Evolutionary conservation across 2,113 vertebrate genomes (phyloP), one percentile per base, ranked within the genome.

Genomic region (Felis chaus): DNA sequence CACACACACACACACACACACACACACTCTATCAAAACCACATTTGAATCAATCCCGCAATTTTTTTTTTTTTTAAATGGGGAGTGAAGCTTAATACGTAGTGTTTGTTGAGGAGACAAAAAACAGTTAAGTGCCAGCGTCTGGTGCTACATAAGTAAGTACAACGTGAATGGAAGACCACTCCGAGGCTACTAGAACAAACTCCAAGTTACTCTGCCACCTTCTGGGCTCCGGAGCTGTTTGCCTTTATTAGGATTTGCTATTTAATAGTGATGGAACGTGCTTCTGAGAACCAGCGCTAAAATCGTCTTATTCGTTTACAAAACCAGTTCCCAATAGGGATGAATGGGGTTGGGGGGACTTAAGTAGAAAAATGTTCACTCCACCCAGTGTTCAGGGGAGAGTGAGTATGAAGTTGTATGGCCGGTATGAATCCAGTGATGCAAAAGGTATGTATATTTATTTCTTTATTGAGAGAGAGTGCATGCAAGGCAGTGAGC

Each of bases 401-500:
- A 6, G 78, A 6, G 53, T 15, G 1, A 31, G 27, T 83, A 69
- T 39, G 68, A 91, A 87, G 41, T 57, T 55, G 27, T 16, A 66
- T 27, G 63, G 16, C 78, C n/a, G 13, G 19, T 65, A 31, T n/a
- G 79, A 81, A 76, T 95, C 63, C 92, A 86, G 12, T 71, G 53
- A 93, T 93, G 63, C 31, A 63, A 36, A 81, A 85, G 68, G 25
- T 31, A 33, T 41, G 63, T n/a, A 9, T 78, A 88, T 85, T 87
- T 89, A 31, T 87, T 80, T 97, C 78, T 94, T 93, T 96, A 92
- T 94, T 80, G 69, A 91, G 53, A 96, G n/a, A 79, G 71, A 74
- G 78, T 71, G 78, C 53, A 41, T 81, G 90, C 94, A 96, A 92
- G 80, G 91, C 68, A 15, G 69, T 57, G 65, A 91, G 92, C 53